Evolutionary conservation across 1,140 invertebrate species (phyloP).

Genomic region (Mya arenaria): DNA sequence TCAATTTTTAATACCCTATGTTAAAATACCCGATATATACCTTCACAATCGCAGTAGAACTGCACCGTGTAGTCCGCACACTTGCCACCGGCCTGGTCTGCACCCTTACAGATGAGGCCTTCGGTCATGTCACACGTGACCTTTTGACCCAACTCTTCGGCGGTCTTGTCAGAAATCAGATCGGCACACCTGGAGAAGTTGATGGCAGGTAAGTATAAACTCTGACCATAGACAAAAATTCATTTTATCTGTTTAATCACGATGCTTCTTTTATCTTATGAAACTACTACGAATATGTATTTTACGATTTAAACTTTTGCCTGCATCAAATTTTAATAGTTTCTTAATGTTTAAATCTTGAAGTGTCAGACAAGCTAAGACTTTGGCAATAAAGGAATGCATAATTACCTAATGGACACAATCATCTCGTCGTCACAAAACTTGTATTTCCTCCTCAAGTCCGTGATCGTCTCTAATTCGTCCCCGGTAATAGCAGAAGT

Average conservation of each 20-base stretch:
- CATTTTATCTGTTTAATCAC: too few species aligned
- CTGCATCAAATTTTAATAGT: too few species aligned
- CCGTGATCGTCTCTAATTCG: slow-evolving; percentile 66
- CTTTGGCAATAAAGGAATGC: too few species aligned
- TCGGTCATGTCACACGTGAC: slow-evolving; percentile 62
- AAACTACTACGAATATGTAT: too few species aligned
- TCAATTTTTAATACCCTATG: too few species aligned
- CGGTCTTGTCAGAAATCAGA: slow-evolving; percentile 45
- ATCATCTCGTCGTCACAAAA: slow-evolving; percentile 66
- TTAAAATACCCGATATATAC: too few species aligned
- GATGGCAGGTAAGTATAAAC: too few species aligned
- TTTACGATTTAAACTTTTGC: too few species aligned
- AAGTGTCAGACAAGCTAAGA: too few species aligned
- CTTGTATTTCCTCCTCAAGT: slow-evolving; percentile 62
- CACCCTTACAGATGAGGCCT: slow-evolving; percentile 65
- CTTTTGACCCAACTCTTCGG: slow-evolving; percentile 59
- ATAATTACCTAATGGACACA: slow-evolving; percentile 44
- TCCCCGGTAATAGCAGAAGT: slow-evolving; percentile 58
- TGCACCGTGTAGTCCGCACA: slow-evolving; percentile 78
- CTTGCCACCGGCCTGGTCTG: slow-evolving; percentile 56
- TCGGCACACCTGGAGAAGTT: slow-evolving; percentile 52
- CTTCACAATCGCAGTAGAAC: slow-evolving; percentile 78
- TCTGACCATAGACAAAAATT: too few species aligned
- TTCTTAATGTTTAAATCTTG: too few species aligned
- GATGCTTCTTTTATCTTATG: too few species aligned